Evolutionary conservation across 2,113 vertebrate genomes (phyloP), one percentile per base, ranked within the genome.

Genomic region (Apeltes quadracus): DNA sequence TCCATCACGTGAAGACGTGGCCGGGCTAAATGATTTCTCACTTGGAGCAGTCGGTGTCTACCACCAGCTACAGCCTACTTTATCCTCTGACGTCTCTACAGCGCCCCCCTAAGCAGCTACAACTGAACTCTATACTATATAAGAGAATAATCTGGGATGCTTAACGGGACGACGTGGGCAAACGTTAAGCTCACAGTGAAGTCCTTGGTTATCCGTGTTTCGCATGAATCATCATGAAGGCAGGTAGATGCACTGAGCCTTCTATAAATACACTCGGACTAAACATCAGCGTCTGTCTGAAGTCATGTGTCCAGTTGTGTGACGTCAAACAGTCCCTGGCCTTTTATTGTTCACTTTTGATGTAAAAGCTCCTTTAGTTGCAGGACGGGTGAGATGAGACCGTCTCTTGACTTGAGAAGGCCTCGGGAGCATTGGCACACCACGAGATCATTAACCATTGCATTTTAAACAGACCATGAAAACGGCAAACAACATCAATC

Each of bases 1-100:
- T 79, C 72, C 61, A 18, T 69, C 68, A 55, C 48, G 36, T 53
- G 8, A 55, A 79, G 55, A 58, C 53, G n/a, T 3, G 20, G 43
- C 29, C 10, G 25, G 1, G 67, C 34, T 43, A 66, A 44, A 25
- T 32, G 41, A 74, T 54, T 50, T 14, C 43, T 48, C 59, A 39
- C 29, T 65, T 9, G 18, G 25, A 43, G 46, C 11, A 18, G 29
- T 57, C 36, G 18, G 14, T 23, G 57, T 68, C 23, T 59, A 11
- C 12, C 38, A 12, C 11, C 43, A 39, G 15, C 44, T 48, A 7
- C 32, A 64, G n/a, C 7, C n/a, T 18, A 39, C 50, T 48, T 22
- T 20, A 9, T 57, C 18, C 38, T 62, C 48, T 44, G 68, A 43
- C 61, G 58, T 54, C 16, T 1, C 13, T 3, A 29, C 27, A 51